A percentile compares a stretch with the other conserved stretches of the same genome.
Evolutionary conservation across 2,797 vertebrate genomes (phyloP).

Genomic region (Eulemur mongoz): DNA sequence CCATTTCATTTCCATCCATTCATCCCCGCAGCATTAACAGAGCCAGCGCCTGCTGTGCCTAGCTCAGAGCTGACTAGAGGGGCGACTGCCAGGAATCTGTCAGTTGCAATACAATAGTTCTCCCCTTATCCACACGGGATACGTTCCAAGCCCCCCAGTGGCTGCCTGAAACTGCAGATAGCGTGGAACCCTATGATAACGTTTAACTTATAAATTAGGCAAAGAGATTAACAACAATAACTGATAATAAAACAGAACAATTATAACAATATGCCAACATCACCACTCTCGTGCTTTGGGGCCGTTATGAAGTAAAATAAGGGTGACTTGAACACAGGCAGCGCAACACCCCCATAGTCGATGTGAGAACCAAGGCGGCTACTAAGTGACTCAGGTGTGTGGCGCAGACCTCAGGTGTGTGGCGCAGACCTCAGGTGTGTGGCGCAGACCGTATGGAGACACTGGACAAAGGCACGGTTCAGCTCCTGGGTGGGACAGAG

Average conservation of each 20-base stretch:
- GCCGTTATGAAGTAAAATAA: not conserved
- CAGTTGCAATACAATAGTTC: not conserved
- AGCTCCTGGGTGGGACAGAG: too few species aligned
- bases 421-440: not conserved
- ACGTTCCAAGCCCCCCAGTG: not conserved
- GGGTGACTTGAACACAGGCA: not conserved
- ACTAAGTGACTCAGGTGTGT: not conserved
- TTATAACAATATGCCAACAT: not conserved
- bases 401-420: too few species aligned
- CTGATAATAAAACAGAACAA: not conserved
- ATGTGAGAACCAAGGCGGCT: not conserved
- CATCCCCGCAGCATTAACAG: not conserved
- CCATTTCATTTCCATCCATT: fast-evolving
- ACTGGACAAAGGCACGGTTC: not conserved
- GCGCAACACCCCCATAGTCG: not conserved
- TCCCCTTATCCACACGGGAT: not conserved
- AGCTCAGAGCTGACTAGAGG: too few species aligned
- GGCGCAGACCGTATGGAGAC: not conserved
- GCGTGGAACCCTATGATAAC: not conserved
- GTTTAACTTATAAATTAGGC: not conserved
- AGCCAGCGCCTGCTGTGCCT: not conserved
- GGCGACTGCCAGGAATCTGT: not conserved
- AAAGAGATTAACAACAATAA: not conserved
- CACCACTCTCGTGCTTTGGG: not conserved
- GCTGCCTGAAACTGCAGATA: not conserved